Conservation (phyloP, 2,797 vertebrate genomes). For the Sebastes itinus region DNA sequence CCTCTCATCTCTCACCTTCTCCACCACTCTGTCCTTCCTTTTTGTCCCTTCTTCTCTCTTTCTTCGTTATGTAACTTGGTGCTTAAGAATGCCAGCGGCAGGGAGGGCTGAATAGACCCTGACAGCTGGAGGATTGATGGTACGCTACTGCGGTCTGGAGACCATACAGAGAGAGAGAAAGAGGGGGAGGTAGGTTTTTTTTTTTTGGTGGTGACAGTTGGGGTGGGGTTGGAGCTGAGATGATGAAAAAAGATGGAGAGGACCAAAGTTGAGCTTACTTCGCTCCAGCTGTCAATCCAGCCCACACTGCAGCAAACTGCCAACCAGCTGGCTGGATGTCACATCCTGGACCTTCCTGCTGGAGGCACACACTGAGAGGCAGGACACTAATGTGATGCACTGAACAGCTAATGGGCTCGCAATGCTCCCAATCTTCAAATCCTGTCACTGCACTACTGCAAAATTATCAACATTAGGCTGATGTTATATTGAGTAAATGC, state of each 20-base stretch:
- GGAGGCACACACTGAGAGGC: constrained; percentile 26
- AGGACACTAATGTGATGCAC: constrained; percentile 47
- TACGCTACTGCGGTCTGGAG: constrained; percentile 51
- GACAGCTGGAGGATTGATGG: constrained; percentile 71
- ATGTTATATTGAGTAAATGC: constrained; percentile 23
- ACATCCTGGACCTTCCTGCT: constrained; percentile 43
- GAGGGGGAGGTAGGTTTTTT: not conserved
- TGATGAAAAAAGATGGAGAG: constrained; percentile 50
- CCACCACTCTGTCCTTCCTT: constrained; percentile 26
- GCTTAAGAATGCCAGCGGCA: constrained; percentile 57
- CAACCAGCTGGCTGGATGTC: constrained; percentile 57
- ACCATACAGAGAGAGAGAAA: constrained; percentile 38
- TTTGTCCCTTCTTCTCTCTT: constrained; percentile 10
- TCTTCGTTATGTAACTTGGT: constrained; percentile 58
- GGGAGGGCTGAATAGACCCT: constrained; percentile 49
- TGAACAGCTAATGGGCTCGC: constrained; percentile 33
- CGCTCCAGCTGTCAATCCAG: constrained; percentile 55
- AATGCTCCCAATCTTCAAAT: constrained; percentile 16
- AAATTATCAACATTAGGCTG: constrained; percentile 35
- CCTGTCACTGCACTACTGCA: constrained; percentile 22
- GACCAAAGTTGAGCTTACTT: constrained; percentile 36
- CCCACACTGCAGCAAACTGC: constrained; percentile 57
- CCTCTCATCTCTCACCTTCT: constrained; percentile 43
- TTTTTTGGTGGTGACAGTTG: constrained; percentile 27
- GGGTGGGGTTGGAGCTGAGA: constrained; percentile 23